These are phyloP conservation scores for Leguminivora glycinivorella DNA, from an alignment of 1,140 invertebrate genomes.

Conservation along the genomic window DNA sequence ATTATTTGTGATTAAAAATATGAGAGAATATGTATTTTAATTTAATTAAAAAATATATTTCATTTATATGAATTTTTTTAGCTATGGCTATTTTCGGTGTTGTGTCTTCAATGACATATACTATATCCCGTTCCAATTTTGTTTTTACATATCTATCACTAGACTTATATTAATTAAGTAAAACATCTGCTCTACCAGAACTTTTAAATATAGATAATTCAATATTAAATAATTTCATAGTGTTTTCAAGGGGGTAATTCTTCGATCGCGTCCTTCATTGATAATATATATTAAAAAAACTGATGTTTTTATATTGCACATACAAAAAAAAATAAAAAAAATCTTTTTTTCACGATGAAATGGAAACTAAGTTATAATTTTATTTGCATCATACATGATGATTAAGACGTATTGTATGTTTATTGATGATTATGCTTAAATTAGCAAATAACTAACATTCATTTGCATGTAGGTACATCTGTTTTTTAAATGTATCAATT, in stretches of 20 bases:
- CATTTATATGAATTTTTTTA: not conserved
- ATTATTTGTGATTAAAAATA: not conserved
- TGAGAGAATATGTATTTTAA: too few species aligned
- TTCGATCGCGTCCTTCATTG: not conserved
- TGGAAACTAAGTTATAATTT: too few species aligned
- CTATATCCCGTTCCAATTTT: not conserved
- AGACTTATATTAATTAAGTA: conserved; percentile 6
- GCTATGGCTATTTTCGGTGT: not conserved
- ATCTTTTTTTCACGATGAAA: too few species aligned
- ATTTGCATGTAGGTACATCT: too few species aligned
- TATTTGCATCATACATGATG: too few species aligned
- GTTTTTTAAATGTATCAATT: too few species aligned
- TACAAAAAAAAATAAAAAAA: too few species aligned
- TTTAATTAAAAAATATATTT: not conserved
- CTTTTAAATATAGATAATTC: conserved; percentile 18
- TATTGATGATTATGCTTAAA: too few species aligned
- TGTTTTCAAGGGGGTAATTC: conserved; percentile 8
- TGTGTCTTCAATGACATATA: not conserved
- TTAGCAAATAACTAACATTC: too few species aligned
- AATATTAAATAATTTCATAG: conserved; percentile 19
- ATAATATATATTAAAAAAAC: not conserved
- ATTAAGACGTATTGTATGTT: too few species aligned
- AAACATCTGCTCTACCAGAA: conserved; percentile 5
- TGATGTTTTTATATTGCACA: too few species aligned
- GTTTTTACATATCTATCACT: conserved; percentile 12